Percentiles rank a stretch among this genome's conserved stretches.
These are phyloP conservation scores for Netelia virgata DNA, from an alignment of 2,888 invertebrate species.

Conservation along the genomic window DNA sequence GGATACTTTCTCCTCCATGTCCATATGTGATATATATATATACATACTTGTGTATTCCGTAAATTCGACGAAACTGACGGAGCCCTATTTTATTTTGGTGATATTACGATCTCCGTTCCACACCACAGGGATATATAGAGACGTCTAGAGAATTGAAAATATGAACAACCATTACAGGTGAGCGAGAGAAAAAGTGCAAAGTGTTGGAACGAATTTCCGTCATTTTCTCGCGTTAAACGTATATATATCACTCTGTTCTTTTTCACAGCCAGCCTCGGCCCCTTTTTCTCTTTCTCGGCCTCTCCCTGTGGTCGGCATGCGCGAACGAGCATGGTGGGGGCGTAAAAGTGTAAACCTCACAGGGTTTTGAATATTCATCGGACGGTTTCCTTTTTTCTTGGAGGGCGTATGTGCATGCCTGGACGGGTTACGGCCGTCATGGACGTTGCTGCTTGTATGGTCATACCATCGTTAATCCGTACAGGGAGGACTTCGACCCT, in stretches of 20 bases:
- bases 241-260: neutral
- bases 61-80: constrained; percentile 7
- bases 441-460: constrained; percentile 39
- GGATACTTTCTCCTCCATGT: neutral
- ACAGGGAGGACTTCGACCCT: constrained; percentile 36
- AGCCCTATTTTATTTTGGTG: constrained; percentile 32
- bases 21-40: neutral
- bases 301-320: constrained; percentile 10
- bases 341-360: constrained; percentile 59
- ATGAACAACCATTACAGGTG: neutral
- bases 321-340: constrained; percentile 35
- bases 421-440: constrained; percentile 13
- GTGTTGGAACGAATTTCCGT: constrained; percentile 23
- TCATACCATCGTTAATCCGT: constrained; percentile 34
- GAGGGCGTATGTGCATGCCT: constrained; percentile 12
- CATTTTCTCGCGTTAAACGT: neutral
- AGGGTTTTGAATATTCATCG: constrained; percentile 65
- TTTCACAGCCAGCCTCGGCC: neutral
- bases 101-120: neutral
- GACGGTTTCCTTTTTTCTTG: constrained; percentile 37
- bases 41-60: constrained; percentile 1
- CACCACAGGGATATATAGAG: neutral
- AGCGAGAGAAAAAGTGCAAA: neutral
- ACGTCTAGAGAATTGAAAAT: neutral
- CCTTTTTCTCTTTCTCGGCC: neutral